Percentiles rank a stretch among this genome's conserved stretches.
Conservation (phyloP, 1,140 invertebrate genomes). For the Pseudomyrmex sp. region DNA sequence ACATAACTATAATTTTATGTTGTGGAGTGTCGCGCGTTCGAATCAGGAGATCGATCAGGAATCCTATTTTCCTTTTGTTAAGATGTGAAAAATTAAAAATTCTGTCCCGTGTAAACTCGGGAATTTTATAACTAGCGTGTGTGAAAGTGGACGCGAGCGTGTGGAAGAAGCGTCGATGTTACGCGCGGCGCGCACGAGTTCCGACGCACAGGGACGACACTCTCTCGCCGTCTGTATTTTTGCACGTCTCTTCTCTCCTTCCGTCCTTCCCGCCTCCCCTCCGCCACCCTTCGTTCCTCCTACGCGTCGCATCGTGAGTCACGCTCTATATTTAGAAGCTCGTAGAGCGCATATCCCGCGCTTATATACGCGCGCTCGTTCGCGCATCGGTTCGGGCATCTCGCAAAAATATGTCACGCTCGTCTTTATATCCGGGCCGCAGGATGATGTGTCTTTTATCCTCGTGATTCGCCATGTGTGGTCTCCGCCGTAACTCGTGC, state of each 20-base stretch:
- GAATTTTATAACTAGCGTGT: slow-evolving; percentile 41
- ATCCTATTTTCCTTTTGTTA: no score
- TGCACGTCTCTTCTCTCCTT: slow-evolving; percentile 68
- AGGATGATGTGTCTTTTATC: slow-evolving; percentile 71
- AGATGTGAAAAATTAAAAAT: no score
- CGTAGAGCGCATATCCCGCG: slow-evolving; percentile 70
- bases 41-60: not conserved
- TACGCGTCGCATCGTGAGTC: slow-evolving; percentile 76
- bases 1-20: no score
- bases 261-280: slow-evolving; percentile 11
- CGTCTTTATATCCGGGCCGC: slow-evolving; percentile 67
- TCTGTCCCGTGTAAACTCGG: no score
- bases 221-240: slow-evolving; percentile 74
- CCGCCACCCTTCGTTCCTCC: slow-evolving; percentile 57
- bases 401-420: slow-evolving; percentile 82
- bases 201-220: slow-evolving; percentile 68
- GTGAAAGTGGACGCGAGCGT: slow-evolving; percentile 61
- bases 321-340: slow-evolving; percentile 81
- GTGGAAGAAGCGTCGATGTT: slow-evolving; percentile 53
- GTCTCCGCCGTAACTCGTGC: slow-evolving; percentile 58
- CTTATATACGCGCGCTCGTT: slow-evolving; percentile 7
- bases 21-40: slow-evolving; percentile 10
- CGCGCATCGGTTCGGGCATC: slow-evolving; percentile 56
- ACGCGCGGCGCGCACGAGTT: slow-evolving; percentile 53
- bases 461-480: slow-evolving; percentile 68